Percentiles rank a stretch among this genome's conserved stretches.
These are phyloP conservation scores for Intellagama lesueurii DNA, from an alignment of 2,797 vertebrate genomes.

Conservation along the genomic window DNA sequence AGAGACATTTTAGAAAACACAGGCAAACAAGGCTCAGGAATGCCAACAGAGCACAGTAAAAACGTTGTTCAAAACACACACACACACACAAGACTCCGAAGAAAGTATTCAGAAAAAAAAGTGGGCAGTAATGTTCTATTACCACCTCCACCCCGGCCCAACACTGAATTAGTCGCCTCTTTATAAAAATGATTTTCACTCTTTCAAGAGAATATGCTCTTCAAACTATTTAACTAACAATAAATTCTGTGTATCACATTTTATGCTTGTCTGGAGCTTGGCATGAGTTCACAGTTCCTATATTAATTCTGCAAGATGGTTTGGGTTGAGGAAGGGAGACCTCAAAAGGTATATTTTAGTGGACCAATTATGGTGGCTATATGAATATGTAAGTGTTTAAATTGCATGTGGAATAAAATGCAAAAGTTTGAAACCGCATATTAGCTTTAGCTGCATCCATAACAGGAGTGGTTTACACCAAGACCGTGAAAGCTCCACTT, in stretches of 20 bases:
- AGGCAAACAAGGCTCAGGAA: constrained; percentile 69
- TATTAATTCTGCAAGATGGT: not conserved
- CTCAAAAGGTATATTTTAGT: not conserved
- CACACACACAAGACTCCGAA: constrained; percentile 25
- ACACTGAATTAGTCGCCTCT: constrained; percentile 31
- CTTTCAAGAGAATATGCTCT: constrained; percentile 1
- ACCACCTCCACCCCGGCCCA: not conserved
- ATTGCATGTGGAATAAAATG: not conserved
- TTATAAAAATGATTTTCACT: constrained; percentile 12
- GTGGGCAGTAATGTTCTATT: constrained; percentile 56
- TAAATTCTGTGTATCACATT: constrained; percentile 35
- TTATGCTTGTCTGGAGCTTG: not conserved
- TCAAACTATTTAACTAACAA: constrained; percentile 2
- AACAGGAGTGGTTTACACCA: not conserved
- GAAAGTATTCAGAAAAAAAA: constrained; percentile 57
- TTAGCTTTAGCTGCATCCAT: not conserved
- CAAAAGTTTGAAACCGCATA: not conserved
- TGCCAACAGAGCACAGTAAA: constrained; percentile 55
- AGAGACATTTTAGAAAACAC: constrained; percentile 68
- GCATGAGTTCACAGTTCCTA: not conserved
- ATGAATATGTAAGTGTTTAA: not conserved
- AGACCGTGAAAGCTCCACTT: not conserved
- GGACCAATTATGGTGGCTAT: not conserved
- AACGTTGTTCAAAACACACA: constrained; percentile 57
- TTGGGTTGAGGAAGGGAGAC: not conserved